Base-by-base conservation (phyloP, 2,113 vertebrate species). In the Myiopsitta monachus region DNA sequence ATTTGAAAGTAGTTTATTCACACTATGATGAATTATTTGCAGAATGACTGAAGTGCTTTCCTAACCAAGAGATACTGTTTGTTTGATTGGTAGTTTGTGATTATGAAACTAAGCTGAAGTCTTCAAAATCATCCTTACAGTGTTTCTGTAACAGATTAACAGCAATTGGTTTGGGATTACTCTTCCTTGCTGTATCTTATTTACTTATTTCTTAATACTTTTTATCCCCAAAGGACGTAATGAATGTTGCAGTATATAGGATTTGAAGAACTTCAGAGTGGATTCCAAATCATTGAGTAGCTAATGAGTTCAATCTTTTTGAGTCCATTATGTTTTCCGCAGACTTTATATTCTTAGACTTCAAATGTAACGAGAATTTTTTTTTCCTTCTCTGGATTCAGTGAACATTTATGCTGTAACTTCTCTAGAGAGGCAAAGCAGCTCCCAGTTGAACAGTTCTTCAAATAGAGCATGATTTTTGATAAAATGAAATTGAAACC, bases 391-490 rank as follows among this genome's bases (percentile, higher is more conserved):
- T 83, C 77, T 67, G 43, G 55, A 77, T 87, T 94, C 83, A 78
- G 69, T 33, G 43, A 76, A 55, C 63, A 33, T 47, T 88, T 96
- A 52, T 66, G 85, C 57, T 90, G n/a, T 77, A 72, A 26, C 75
- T 90, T 86, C 75, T 93, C 83, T 74, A n/a, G 75, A 68, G 82
- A 95, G 61, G 68, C 39, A 75, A 47, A 94, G 80, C 28, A 83
- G 86, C 43, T 94, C 88, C 77, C 73, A 94, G 64, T 22, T 90
- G 83, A 94, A 54, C 31, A 94, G 86, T 80, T 93, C 80, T 88
- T 87, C 61, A 39, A 33, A 52, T 73, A 83, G 41, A 77, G 64
- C 62, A 43, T 61, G 69, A 47, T 63, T 87, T 87, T 72, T 70
- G 39, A 77, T 93, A 95, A 86, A 44, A 46, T 5, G n/a, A 74